A percentile compares a stretch with the other conserved stretches of the same genome.
Evolutionary conservation across 2,113 vertebrate species (phyloP).

Genomic region (Indicator maculatus): DNA sequence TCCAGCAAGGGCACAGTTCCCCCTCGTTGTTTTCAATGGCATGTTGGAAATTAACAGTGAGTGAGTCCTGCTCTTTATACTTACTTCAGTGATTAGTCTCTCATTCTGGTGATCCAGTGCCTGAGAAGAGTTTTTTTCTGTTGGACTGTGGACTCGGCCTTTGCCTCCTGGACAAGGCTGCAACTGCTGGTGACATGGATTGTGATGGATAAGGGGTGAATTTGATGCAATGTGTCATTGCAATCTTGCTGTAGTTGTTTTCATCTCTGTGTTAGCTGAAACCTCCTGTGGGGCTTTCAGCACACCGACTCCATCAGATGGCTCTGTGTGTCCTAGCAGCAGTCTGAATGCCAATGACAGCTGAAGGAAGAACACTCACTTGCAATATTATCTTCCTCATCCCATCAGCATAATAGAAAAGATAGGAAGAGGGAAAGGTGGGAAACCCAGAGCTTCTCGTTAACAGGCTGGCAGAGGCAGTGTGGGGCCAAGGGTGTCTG

Average conservation of each 20-base stretch:
- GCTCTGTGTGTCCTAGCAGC: neutral
- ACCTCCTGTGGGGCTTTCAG: neutral
- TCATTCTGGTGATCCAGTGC: fast-evolving
- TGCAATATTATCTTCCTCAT: neutral
- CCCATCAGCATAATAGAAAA: neutral
- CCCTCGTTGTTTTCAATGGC: neutral
- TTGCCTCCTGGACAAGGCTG: neutral
- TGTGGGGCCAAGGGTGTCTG: neutral
- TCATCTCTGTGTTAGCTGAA: fast-evolving
- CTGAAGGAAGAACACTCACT: neutral
- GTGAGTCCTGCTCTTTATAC: neutral
- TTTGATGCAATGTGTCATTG: neutral
- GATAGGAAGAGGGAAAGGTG: too few relatives aligned
- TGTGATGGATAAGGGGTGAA: neutral
- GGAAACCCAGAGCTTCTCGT: fast-evolving
- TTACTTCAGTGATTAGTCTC: neutral
- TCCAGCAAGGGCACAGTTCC: neutral
- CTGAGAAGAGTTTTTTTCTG: neutral
- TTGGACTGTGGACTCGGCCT: neutral
- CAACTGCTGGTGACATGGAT: fast-evolving
- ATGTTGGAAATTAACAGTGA: fast-evolving
- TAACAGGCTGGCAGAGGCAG: fast-evolving
- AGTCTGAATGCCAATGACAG: fast-evolving
- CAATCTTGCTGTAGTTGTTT: neutral
- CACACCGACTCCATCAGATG: neutral